Evolutionary conservation across 2,797 vertebrate species (phyloP), one percentile per base, ranked within the genome.

Genomic region (Enteromius treurensis): DNA sequence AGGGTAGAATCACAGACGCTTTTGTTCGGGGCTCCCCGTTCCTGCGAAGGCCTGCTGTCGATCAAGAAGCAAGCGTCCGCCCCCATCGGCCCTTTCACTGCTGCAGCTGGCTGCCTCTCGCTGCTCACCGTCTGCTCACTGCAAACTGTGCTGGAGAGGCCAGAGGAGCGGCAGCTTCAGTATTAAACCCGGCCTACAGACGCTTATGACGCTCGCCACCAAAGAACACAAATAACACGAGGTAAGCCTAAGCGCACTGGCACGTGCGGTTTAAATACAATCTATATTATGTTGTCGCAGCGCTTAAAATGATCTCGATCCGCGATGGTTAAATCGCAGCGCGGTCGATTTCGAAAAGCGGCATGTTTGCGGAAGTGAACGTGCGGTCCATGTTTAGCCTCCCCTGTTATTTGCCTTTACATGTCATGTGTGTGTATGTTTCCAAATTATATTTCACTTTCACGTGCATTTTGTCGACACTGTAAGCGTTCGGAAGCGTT

Each of bases 301-400:
- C 37, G 68, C 17, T 73, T 73, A 15, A 58, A 32, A 71, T 62
- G 79, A 76, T 79, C 65, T 74, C 60, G 55, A 37, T 62, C 84
- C 78, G 67, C 68, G 73, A 47, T 55, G 21, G 58, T 76, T 55
- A 84, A 84, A 82, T 81, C 58, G 58, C 11, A 60, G 87, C 88
- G 87, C 87, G 88, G 83, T 85, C 79, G 79, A 80, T 86, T 88
- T 88, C 86, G 88, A 88, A 89, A 67, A 81, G 74, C 69, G 78
- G 88, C 74, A 83, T 89, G 85, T 89, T 88, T 89, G 90, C 90
- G 90, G 90, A 90, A 90, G 90, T 90, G 81, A 55, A 11, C 58
- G 83, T 75, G 76, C 80, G 45, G 62, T 80, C 62, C 68, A 51
- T 64, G 79, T 79, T 69, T 71, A 80, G 70, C 80, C 34, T 64